Conservation (phyloP, 2,888 invertebrate genomes). For the Cartodere bifasciata region DNA sequence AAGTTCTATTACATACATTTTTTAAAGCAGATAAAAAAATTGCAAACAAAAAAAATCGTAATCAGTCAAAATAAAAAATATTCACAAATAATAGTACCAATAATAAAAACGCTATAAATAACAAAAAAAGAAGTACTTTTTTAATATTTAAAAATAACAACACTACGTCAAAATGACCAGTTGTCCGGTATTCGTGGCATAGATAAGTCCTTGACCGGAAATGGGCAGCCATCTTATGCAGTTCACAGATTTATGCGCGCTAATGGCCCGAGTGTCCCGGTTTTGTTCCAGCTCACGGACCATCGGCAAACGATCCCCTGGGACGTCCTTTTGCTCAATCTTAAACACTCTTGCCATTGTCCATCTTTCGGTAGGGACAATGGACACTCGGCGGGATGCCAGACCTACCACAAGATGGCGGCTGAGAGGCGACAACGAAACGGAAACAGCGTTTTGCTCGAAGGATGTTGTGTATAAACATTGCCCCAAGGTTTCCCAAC, state of each 20-base stretch:
- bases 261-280: conserved; percentile 40
- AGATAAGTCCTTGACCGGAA: conserved; percentile 73
- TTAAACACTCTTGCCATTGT: conserved; percentile 36
- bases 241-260: conserved; percentile 62
- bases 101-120: no score
- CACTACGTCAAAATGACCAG: conserved; percentile 53
- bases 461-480: conserved; percentile 65
- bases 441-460: conserved; percentile 70
- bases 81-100: no score
- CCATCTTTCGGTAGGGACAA: conserved; percentile 42
- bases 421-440: conserved; percentile 71
- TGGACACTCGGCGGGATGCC: conserved; percentile 49
- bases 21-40: no score
- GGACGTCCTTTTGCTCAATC: conserved; percentile 30
- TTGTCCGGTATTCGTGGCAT: conserved; percentile 76
- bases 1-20: no score
- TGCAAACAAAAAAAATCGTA: no score
- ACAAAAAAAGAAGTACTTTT: no score
- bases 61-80: no score
- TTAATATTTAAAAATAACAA: no score
- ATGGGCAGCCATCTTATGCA: conserved; percentile 75
- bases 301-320: conserved; percentile 35
- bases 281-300: conserved; percentile 54
- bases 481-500: conserved; percentile 61
- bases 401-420: conserved; percentile 70